Evolutionary conservation across 2,113 vertebrate genomes (phyloP), one percentile per base, ranked within the genome.

Genomic region (Chroicocephalus ridibundus): DNA sequence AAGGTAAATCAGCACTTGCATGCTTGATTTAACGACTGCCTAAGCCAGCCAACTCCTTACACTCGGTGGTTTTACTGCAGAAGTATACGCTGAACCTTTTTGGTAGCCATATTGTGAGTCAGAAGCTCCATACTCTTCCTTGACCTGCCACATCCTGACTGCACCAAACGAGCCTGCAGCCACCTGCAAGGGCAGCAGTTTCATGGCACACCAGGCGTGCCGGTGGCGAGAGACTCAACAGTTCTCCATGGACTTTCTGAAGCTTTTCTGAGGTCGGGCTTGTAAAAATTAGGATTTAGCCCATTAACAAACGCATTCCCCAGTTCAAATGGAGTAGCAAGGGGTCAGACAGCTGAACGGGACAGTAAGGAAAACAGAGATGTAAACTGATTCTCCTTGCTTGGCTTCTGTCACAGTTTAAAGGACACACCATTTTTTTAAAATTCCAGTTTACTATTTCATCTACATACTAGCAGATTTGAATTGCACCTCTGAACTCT

Each of bases 161-260:
- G 18, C 46, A 24, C 31, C 15, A 62, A 54, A 62, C 5, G 26
- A 74, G 15, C 6, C 29, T 47, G 64, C 1, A 6, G 46, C 34
- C 38, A 31, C 13, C 46, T 13, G 69, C 1, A 1, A 51, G n/a
- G 15, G n/a, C n/a, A 80, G 34, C 44, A 58, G 31, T 20, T 46
- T 51, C 80, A 42, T 1, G 8, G 25, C 62, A 76, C 54, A 69
- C 12, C 34, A 96, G 61, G 85, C 68, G 46, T 6, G 29, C 52
- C 6, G 4, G 26, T 38, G 52, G 36, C 6, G 13, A 86, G 26
- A 46, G 44, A 25, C 13, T 29, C 7, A 0, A 0, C 5, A 2
- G 60, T 72, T 57, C 31, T 40, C 25, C 17, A 7, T 0, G 0
- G 19, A 65, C 15, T 10, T 77, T 51, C 51, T 42, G 27, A 40